A percentile compares a stretch with the other conserved stretches of the same genome.
These are phyloP conservation scores for Dolichomitus sp. DNA, from an alignment of 2,888 invertebrate species.

Conservation along the genomic window DNA sequence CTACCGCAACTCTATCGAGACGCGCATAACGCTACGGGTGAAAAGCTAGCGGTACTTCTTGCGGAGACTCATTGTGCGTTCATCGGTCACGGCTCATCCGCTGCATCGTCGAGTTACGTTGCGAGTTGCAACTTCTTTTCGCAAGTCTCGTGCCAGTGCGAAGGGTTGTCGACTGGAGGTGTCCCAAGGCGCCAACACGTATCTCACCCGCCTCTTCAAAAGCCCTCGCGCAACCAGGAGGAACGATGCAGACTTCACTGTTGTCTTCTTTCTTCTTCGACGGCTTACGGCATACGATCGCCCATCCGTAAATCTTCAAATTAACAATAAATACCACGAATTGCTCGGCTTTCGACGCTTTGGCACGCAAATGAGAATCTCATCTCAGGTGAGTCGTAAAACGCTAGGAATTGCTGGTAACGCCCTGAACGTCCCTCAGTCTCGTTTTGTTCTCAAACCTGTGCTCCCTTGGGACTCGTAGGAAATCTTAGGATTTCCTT, in stretches of 20 bases:
- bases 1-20: slow-evolving; percentile 70
- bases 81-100: slow-evolving; percentile 84
- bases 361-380: slow-evolving; percentile 71
- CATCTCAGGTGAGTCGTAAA: slow-evolving; percentile 74
- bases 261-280: slow-evolving; percentile 3
- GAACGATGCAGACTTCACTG: slow-evolving; percentile 6
- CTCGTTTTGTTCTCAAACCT: slow-evolving; percentile 50
- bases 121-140: slow-evolving; percentile 68
- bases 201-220: slow-evolving; percentile 70
- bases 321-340: slow-evolving; percentile 81
- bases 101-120: slow-evolving; percentile 75
- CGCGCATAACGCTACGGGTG: slow-evolving; percentile 72
- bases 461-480: slow-evolving; percentile 52
- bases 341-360: slow-evolving; percentile 73
- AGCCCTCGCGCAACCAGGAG: slow-evolving; percentile 45
- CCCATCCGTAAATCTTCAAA: slow-evolving; percentile 78
- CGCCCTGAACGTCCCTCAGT: slow-evolving; percentile 50
- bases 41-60: slow-evolving; percentile 82
- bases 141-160: slow-evolving; percentile 37
- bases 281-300: slow-evolving; percentile 23
- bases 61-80: slow-evolving; percentile 82
- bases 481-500: slow-evolving; percentile 42
- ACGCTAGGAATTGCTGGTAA: slow-evolving; percentile 67
- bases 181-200: slow-evolving; percentile 78
- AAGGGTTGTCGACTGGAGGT: slow-evolving; percentile 58